Evolutionary conservation across 2,888 invertebrate genomes (phyloP), one percentile per base, ranked within the genome.

Genomic region (Dascillus cervinus): DNA sequence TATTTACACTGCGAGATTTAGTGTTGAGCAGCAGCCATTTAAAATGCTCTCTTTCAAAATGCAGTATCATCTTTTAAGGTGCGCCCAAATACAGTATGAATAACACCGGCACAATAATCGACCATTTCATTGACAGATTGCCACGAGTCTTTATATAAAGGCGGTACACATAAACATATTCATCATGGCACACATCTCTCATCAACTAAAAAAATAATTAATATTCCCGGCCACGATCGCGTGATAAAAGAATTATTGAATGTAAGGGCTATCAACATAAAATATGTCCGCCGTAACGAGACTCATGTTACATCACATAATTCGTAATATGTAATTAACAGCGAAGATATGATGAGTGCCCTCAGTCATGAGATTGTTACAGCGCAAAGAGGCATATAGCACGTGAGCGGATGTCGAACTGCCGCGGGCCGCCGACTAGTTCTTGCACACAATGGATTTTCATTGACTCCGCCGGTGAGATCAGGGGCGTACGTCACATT

Each of bases 291-390:
- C 40, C 32, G 50, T 56, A 56, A 54, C 52, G 52, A 55, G 56
- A 53, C 46, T 56, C 55, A 48, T 48, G 50, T 56, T 56, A 52
- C 56, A 53, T 55, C 57, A 55, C 53, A 56, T 60, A 55, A 53
- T 58, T 58, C 54, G 55, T 53, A 46, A 43, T 33, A 47, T 49
- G 56, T 59, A 60, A 60, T 60, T 60, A 60, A 60, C 50, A 49
- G 47, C 46, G 46, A 36, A 47, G 42, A 46, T 44, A 45, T 44
- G 43, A 46, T 39, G 44, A 43, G 45, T 45, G 46, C 45, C 45
- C 30, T 43, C 41, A 35, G 46, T 43, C 41, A 44, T 37, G 44
- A 44, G 41, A 46, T 39, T 43, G 43, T 37, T 36, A 32, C 28
- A 28, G 35, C 17, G 27, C 26, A 26, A 40, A 43, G 46, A 49